Base-by-base conservation (phyloP, 2,888 invertebrate species). In the Epsilonema sp. region DNA sequence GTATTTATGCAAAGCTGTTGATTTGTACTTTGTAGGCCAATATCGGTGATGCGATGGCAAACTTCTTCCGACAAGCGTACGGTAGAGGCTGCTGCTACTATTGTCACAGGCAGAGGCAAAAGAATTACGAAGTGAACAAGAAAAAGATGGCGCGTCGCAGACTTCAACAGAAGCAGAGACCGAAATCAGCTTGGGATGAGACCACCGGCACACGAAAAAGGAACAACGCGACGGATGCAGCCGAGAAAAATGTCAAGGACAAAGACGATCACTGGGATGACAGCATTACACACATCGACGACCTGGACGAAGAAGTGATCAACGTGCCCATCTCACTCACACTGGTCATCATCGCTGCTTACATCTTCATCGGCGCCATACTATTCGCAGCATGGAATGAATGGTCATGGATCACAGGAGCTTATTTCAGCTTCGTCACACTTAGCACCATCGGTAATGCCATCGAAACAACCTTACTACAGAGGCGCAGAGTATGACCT, bases 251-350 rank as follows among this genome's bases (percentile, higher is more conserved):
- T n/a, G n/a, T n/a, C n/a, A n/a, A n/a, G n/a, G n/a, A n/a, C n/a
- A n/a, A n/a, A n/a, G n/a, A n/a, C n/a, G n/a, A n/a, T n/a, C n/a
- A n/a, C n/a, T n/a, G n/a, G n/a, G 31, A 39, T 5, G 39, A 11
- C 21, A n/a, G 8, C 5, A 5, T 39, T 5, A n/a, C 5, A 11
- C 8, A 11, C 39, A 39, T 39, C 20, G 20, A 16, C 2, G 43
- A 42, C 23, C 50, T 43, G n/a, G 42, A 39, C 37, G 51, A 51
- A 3, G 47, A 51, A 2, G 22, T 25, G 26, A 42, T 45, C 46
- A 48, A 46, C 23, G 51, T 52, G 16, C 52, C 52, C n/a, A 44
- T 52, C 24, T 39, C 45, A 3, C 44, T 52, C 19, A 49, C 52
- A 11, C 39, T 52, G 39, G 47, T 48, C 21, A 38, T 52, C 36